Base-by-base conservation (phyloP, 37 sponge, comb jelly and placozoan genomes). In the Eunapius fragilis region DNA sequence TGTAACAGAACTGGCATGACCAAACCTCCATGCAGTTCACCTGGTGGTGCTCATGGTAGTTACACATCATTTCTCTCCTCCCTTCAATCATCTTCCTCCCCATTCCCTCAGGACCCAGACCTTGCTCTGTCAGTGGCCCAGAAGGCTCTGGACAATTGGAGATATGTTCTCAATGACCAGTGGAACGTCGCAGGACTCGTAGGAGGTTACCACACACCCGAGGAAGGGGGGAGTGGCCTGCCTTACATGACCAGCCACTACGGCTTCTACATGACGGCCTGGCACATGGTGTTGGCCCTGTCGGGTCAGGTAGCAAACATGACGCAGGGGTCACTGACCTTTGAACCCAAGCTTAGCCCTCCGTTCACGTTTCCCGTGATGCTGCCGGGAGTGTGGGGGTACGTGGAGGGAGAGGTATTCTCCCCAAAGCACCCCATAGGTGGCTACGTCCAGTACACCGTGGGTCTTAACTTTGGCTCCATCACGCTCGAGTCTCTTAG, bases 231-330 rank as follows among this genome's bases (percentile, higher is more conserved):
- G 58, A 58, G 58, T 58, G 82, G 70, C n/a, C 41, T 36, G 23
- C 72, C 83, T 0, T 82, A 27, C 48, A 41, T 71, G 58, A 82
- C 83, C 45, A 82, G 83, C 30, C 83, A 82, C 48, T 82, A 82
- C 25, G 83, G 83, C 48, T 82, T 30, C 73, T 82, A 47, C 83
- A 71, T 82, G 83, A 72, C 83, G 4, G 17, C 83, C 1, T 82
- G 83, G 83, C 83, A 82, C 83, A 37, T 82, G 2, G 74, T 82
- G n/a, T 30, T 71, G 47, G 83, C 31, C 10, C 82, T 81, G 37
- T 68, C 82, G 30, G 82, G 82, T n/a, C 82, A 81, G 32, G 0
- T 23, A 0, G 82, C 70, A 68, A 69, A 81, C 37, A 32, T 81
- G 69, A 70, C 69, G 25, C 13, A 36, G 17, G 72, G 33, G 74